Evolutionary conservation across 2,888 invertebrate genomes (phyloP).

Genomic region (Drosophila buzzatii): DNA sequence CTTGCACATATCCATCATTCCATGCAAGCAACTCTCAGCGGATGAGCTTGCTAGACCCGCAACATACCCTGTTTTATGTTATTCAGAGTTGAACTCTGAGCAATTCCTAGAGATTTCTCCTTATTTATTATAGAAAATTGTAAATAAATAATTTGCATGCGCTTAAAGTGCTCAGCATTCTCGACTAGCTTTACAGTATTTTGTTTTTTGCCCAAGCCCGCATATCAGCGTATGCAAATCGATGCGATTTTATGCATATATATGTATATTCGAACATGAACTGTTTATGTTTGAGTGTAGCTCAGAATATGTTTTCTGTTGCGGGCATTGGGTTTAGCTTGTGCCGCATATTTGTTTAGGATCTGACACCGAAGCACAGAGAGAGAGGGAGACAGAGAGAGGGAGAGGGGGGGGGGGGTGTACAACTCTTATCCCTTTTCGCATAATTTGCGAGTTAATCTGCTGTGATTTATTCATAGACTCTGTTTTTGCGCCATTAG

Average conservation of each 20-base stretch:
- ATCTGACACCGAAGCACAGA: slow-evolving; percentile 14
- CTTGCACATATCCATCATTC: too few species aligned
- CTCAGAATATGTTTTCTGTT: slow-evolving; percentile 23
- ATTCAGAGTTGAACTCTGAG: neutral
- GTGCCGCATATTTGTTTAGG: slow-evolving; percentile 67
- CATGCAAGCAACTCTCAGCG: neutral
- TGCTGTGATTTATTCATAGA: slow-evolving; percentile 79
- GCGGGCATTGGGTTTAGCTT: slow-evolving; percentile 9
- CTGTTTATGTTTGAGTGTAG: slow-evolving; percentile 28
- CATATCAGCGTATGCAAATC: slow-evolving; percentile 58
- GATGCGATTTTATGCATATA: slow-evolving; percentile 39
- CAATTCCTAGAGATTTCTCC: neutral
- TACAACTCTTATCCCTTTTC: slow-evolving; percentile 65
- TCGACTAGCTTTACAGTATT: slow-evolving; percentile 1
- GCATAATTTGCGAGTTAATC: slow-evolving; percentile 77
- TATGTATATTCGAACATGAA: slow-evolving; percentile 29
- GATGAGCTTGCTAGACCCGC: too few species aligned
- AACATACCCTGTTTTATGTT: neutral
- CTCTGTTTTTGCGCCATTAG: slow-evolving; percentile 75
- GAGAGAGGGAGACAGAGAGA: neutral
- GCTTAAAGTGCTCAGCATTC: neutral
- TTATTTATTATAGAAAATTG: neutral
- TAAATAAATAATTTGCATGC: slow-evolving; percentile 3
- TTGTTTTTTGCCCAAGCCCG: neutral
- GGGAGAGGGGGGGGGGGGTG: neutral